These are phyloP conservation scores for Lethocerus indicus DNA, from an alignment of 1,140 invertebrate genomes.

Conservation along the genomic window DNA sequence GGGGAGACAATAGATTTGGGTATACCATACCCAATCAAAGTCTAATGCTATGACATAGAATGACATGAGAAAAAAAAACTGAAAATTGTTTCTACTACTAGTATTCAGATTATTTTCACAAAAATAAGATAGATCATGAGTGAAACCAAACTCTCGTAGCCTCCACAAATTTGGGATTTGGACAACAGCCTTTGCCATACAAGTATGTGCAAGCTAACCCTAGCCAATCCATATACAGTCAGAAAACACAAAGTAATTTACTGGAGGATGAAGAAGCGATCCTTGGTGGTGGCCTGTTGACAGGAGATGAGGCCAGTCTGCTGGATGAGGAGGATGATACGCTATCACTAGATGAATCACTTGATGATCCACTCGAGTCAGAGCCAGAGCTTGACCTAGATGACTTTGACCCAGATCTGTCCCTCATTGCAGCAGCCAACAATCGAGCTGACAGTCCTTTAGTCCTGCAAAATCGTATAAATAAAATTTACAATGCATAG, in stretches of 20 bases:
- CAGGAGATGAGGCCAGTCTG: constrained; percentile 25
- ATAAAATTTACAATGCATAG: too few relatives aligned
- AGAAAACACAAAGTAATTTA: neutral
- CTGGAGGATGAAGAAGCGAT: neutral
- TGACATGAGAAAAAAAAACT: too few relatives aligned
- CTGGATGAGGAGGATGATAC: constrained; percentile 30
- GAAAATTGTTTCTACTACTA: too few relatives aligned
- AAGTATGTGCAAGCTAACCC: neutral
- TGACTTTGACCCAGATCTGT: constrained; percentile 7
- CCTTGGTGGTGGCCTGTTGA: neutral
- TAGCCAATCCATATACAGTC: neutral
- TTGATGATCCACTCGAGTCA: constrained; percentile 29
- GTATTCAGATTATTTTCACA: too few relatives aligned
- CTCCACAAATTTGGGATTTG: constrained; percentile 1
- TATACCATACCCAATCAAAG: too few relatives aligned
- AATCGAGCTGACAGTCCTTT: constrained; percentile 8
- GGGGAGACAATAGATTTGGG: too few relatives aligned
- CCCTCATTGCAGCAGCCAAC: constrained; percentile 7
- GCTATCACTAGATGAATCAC: constrained; percentile 28
- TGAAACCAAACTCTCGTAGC: too few relatives aligned
- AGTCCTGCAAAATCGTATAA: too few relatives aligned
- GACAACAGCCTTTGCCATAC: neutral
- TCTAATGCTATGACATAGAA: too few relatives aligned
- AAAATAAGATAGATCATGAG: too few relatives aligned
- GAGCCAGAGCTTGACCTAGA: constrained; percentile 12